Evolutionary conservation across 2,113 vertebrate genomes (phyloP).

Genomic region (Ascaphus truei): DNA sequence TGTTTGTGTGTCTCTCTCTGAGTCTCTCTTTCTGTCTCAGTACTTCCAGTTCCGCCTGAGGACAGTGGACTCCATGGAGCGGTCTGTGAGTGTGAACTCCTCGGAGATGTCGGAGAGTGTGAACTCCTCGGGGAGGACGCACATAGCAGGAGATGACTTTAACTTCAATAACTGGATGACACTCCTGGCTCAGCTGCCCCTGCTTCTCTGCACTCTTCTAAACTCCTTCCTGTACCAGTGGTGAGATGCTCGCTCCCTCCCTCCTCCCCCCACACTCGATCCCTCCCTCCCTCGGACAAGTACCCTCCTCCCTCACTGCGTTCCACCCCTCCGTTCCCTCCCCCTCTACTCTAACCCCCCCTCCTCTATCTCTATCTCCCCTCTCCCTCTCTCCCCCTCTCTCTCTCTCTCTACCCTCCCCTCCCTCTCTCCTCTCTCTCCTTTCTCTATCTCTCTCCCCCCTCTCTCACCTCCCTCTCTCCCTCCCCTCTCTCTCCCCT

Average conservation of each 20-base stretch:
- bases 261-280: conserved; percentile 38
- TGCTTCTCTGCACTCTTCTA: conserved; percentile 82
- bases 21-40: conserved; percentile 49
- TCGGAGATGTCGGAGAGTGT: conserved; percentile 46
- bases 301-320: too few relatives aligned
- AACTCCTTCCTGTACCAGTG: conserved; percentile 84
- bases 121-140: conserved; percentile 47
- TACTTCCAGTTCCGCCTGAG: conserved; percentile 73
- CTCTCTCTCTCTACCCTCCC: too few relatives aligned
- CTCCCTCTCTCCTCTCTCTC: too few relatives aligned
- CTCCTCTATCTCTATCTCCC: too few relatives aligned
- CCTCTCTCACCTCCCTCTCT: too few relatives aligned
- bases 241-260: conserved; percentile 64
- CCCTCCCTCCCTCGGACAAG: too few relatives aligned
- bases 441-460: too few relatives aligned
- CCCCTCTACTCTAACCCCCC: too few relatives aligned
- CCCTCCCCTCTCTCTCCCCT: background rate
- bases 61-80: background rate
- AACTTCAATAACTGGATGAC: conserved; percentile 89
- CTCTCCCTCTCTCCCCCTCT: fast-evolving
- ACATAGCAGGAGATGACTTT: conserved; percentile 47
- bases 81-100: background rate
- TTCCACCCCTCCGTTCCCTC: too few relatives aligned
- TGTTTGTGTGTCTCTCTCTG: too few relatives aligned
- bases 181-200: conserved; percentile 80